Base-by-base conservation (phyloP, 2,113 vertebrate genomes). In the Aspiorhynchus laticeps region DNA sequence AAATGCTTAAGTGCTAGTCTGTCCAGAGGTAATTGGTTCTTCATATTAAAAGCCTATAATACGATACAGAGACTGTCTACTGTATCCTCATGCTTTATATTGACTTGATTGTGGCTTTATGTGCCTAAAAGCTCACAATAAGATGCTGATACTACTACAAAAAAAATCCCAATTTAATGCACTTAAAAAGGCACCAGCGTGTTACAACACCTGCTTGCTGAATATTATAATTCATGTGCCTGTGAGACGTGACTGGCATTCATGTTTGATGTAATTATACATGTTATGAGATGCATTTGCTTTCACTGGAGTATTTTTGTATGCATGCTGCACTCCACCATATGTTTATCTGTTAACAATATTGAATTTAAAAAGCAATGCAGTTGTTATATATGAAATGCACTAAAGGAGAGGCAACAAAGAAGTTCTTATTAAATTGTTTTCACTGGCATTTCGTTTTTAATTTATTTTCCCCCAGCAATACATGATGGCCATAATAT, bases 301-400 rank as follows among this genome's bases (percentile, higher is more conserved):
- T 75, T 41, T 75, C 69, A 86, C 83, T 41, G 33, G 21, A 56
- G 79, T 83, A 36, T 83, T 82, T 82, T 61, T 82, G 38, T 81
- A 81, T 82, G 78, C 69, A 76, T 77, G 80, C 24, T 28, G 38
- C 21, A 77, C 33, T 87, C 67, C 38, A 10, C 24, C 24, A 33
- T 43, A 67, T 83, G 28, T 82, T 51, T 69, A 67, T 69, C 0
- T 81, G 36, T 79, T 80, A 11, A 48, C 19, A 19, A 2, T 36
- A 26, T 53, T n/a, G n/a, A n/a, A 17, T 51, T 48, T 41, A 15
- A 21, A 83, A 75, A 19, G 73, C 14, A 69, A 51, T 77, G 28
- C 21, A n/a, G 1, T n/a, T 87, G 7, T 67, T 83, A 76, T 53
- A 53, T 67, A 77, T 8, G 5, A 46, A 76, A 36, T 56, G 80